Conservation (phyloP, 1,140 invertebrate genomes). For the Vanessa atalanta region DNA sequence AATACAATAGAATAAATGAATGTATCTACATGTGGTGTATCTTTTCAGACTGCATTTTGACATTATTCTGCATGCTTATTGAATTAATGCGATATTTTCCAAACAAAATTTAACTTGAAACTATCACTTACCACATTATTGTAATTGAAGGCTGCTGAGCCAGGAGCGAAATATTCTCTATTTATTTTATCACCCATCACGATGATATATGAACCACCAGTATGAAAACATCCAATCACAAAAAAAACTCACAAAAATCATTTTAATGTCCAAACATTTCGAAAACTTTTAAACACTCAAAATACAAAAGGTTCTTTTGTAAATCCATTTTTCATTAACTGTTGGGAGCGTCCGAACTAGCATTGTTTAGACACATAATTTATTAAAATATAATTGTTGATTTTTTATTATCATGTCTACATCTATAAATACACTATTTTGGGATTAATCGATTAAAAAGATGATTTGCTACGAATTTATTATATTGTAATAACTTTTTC, state of each 20-base stretch:
- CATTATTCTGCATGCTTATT: too few relatives aligned
- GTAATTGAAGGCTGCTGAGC: constrained; percentile 70
- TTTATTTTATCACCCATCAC: constrained; percentile 73
- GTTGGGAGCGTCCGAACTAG: constrained; percentile 66
- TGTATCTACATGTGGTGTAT: too few relatives aligned
- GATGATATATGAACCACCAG: constrained; percentile 44
- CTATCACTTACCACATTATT: constrained; percentile 72
- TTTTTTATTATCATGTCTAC: neutral
- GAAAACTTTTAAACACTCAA: constrained; percentile 16
- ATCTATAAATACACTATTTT: neutral
- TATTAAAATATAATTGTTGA: neutral
- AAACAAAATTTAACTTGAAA: neutral
- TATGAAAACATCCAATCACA: constrained; percentile 42
- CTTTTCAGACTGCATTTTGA: too few relatives aligned
- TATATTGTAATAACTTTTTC: constrained; percentile 25
- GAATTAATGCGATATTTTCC: too few relatives aligned
- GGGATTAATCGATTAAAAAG: constrained; percentile 1
- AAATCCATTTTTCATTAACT: constrained; percentile 37
- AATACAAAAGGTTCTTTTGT: constrained; percentile 26
- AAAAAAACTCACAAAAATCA: constrained; percentile 48
- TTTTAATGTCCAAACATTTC: constrained; percentile 45
- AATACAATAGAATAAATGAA: too few relatives aligned
- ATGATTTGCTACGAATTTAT: neutral
- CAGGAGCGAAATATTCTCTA: constrained; percentile 66
- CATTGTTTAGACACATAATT: constrained; percentile 45